Conservation (phyloP, 2,888 invertebrate genomes). For the Cotesia congregata region DNA sequence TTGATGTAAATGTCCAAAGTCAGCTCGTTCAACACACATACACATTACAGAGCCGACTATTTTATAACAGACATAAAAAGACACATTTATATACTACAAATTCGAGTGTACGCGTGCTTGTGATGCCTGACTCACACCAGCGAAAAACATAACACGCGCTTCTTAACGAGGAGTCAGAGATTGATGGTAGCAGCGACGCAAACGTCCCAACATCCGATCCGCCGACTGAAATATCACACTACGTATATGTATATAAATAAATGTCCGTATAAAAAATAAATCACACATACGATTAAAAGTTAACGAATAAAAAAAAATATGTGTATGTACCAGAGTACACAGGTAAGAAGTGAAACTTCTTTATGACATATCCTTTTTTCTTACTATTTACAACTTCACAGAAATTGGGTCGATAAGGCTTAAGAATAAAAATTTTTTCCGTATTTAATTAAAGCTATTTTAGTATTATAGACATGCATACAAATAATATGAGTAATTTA, state of each 20-base stretch:
- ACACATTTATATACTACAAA: constrained; percentile 29
- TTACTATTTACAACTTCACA: too few relatives aligned
- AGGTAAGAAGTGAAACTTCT: too few relatives aligned
- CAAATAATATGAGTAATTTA: too few relatives aligned
- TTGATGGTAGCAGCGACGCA: constrained; percentile 65
- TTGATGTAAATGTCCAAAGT: constrained; percentile 61
- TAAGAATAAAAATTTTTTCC: too few relatives aligned
- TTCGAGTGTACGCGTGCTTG: constrained; percentile 39
- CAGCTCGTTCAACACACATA: constrained; percentile 13
- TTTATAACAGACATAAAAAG: constrained; percentile 35
- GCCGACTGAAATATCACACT: constrained; percentile 32
- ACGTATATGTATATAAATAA: not conserved
- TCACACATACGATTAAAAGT: constrained; percentile 12
- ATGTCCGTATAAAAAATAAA: not conserved
- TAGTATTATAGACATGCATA: too few relatives aligned
- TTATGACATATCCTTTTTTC: too few relatives aligned
- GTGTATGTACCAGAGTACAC: too few relatives aligned
- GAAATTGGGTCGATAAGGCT: too few relatives aligned
- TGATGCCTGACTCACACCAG: constrained; percentile 46
- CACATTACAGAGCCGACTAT: not conserved
- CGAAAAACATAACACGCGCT: constrained; percentile 60
- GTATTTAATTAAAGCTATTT: too few relatives aligned
- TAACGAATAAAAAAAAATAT: not conserved
- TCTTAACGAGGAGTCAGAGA: constrained; percentile 68
- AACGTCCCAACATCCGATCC: constrained; percentile 27